Base-by-base conservation (phyloP, 2,797 vertebrate genomes). In the Dermochelys coriacea region DNA sequence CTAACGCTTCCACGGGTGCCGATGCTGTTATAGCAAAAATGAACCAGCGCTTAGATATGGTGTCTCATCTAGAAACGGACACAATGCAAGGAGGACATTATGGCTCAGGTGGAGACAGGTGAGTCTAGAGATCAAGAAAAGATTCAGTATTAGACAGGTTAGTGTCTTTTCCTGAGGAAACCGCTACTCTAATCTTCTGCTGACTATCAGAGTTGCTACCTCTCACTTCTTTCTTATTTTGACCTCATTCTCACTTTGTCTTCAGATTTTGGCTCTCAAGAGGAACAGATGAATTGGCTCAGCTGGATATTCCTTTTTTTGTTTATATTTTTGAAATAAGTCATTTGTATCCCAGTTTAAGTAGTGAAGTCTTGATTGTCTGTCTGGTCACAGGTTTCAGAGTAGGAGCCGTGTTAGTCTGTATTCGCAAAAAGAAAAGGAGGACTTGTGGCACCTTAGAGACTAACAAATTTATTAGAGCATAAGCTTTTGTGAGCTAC, bases 41-140 rank as follows among this genome's bases (percentile, higher is more conserved):
- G 94, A 99, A 99, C 98, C 99, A 99, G 91, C 98, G 99, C 25
- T 97, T 99, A 94, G 99, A 99, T 95, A 98, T 99, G 99, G 98
- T 98, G 87, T 98, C 99, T 0, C 99, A 99, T 97, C 89, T 99
- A 98, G 99, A 99, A 71, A 97, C 98, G 18, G 98, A 98, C 31
- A 68, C 95, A 10, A 98, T 98, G 89, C 98, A 98, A 96, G 99
- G 99, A 94, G 96, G 98, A 90, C 59, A 96, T 94, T 98, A 98
- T 31, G 19, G 98, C 90, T 95, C 98, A 47, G 95, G 97, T 19
- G 98, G 97, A 83, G 98, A 98, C 94, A 97, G 98, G 98, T 98
- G 93, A 93, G 92, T 71, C n/a, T 55, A 2, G 82, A 81, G n/a
- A 47, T 37, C 50, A 77, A 82, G 92, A 87, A 92, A 77, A 78